Evolutionary conservation across 2,113 vertebrate species (phyloP).

Genomic region (Rhinichthys klamathensis): DNA sequence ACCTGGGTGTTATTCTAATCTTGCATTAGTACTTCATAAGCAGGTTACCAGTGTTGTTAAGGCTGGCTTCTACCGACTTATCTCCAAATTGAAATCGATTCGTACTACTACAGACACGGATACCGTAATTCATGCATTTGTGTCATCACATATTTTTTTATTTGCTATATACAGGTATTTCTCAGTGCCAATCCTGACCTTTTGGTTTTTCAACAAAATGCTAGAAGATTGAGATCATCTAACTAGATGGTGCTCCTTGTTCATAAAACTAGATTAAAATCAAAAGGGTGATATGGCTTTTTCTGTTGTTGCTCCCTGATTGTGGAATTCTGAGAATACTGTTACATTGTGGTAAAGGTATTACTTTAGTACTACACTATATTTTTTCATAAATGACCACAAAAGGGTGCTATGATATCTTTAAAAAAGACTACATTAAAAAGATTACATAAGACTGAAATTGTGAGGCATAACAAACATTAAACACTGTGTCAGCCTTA

Average conservation of each 20-base stretch:
- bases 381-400: no score
- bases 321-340: not conserved
- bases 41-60: not conserved
- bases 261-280: not conserved
- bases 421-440: not conserved
- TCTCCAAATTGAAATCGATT: not conserved
- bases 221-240: not conserved
- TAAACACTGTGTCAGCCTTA: conserved; percentile 65
- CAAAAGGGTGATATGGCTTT: not conserved
- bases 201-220: not conserved
- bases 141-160: no score
- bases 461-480: not conserved
- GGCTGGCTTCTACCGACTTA: not conserved
- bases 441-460: no score
- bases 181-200: no score
- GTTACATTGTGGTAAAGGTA: no score
- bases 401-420: not conserved
- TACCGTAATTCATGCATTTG: not conserved
- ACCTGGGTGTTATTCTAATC: not conserved
- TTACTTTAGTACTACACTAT: no score
- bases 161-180: no score
- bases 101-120: not conserved
- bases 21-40: not conserved
- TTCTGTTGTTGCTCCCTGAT: not conserved
- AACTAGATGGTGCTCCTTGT: not conserved